These are phyloP conservation scores for Lepilemur ruficaudatus DNA, from an alignment of 2,797 vertebrate genomes.

Conservation along the genomic window DNA sequence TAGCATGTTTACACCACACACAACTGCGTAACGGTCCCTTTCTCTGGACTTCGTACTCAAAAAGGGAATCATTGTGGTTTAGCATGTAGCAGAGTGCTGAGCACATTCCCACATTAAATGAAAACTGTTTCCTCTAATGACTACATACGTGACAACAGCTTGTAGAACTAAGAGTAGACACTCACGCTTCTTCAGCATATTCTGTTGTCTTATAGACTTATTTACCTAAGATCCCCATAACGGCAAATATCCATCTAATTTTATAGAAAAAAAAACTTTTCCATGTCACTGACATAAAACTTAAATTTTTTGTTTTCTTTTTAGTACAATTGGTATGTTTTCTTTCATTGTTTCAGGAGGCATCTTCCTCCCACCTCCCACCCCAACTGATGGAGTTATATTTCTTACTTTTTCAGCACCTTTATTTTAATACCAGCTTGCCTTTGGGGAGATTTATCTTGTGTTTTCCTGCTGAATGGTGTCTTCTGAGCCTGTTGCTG, in stretches of 20 bases:
- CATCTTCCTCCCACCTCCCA: rapidly evolving
- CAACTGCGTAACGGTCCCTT: not conserved
- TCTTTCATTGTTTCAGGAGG: not conserved
- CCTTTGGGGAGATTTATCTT: slow-evolving; percentile 34
- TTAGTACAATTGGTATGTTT: not conserved
- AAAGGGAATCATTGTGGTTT: not conserved
- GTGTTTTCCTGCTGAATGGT: slow-evolving; percentile 12
- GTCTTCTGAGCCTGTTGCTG: slow-evolving; percentile 34
- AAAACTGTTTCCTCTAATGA: not conserved
- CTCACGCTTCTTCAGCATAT: not conserved
- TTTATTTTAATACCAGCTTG: slow-evolving; percentile 30
- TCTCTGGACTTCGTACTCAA: not conserved
- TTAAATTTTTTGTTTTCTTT: not conserved
- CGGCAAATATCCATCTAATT: not conserved
- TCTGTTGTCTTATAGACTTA: not conserved
- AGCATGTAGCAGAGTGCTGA: not conserved
- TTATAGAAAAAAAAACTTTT: not conserved
- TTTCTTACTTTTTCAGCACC: not conserved
- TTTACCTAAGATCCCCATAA: not conserved
- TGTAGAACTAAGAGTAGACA: not conserved
- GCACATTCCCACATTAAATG: not conserved
- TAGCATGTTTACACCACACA: not conserved
- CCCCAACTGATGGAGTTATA: not conserved
- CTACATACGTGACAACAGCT: not conserved
- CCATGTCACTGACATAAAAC: not conserved